Evolutionary conservation across 1,140 invertebrate genomes (phyloP).

Genomic region (Paracyclopina nana): DNA sequence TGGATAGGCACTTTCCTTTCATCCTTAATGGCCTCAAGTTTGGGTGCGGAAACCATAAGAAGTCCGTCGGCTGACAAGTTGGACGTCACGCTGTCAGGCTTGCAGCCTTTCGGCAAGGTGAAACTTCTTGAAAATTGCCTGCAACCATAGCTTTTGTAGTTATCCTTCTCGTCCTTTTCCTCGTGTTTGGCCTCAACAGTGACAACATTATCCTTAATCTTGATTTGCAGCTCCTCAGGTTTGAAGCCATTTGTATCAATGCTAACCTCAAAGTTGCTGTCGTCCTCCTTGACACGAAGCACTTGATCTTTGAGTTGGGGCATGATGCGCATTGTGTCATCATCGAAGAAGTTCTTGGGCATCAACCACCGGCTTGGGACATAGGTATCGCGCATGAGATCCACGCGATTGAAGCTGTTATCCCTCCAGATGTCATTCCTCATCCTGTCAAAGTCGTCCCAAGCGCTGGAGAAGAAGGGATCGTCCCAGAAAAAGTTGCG

Average conservation of each 20-base stretch:
- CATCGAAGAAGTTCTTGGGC: neutral
- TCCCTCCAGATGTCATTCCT: conserved; percentile 1
- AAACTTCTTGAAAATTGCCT: conserved; percentile 11
- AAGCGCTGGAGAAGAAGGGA: neutral
- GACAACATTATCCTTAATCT: conserved; percentile 4
- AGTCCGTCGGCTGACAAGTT: conserved; percentile 15
- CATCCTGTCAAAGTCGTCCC: conserved; percentile 9
- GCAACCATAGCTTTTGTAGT: neutral
- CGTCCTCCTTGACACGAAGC: conserved; percentile 4
- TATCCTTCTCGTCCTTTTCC: conserved; percentile 10
- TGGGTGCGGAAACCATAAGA: conserved; percentile 10
- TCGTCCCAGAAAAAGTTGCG: conserved; percentile 6
- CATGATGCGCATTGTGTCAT: too few species aligned
- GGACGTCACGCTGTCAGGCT: conserved; percentile 11
- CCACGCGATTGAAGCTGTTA: too few species aligned
- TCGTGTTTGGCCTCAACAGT: conserved; percentile 11
- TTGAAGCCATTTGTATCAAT: conserved; percentile 9
- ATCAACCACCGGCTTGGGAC: conserved; percentile 1
- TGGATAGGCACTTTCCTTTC: conserved; percentile 13
- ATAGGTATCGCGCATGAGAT: too few species aligned
- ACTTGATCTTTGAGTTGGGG: neutral
- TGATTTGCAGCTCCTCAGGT: conserved; percentile 14
- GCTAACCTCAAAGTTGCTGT: conserved; percentile 14
- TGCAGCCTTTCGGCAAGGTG: conserved; percentile 10
- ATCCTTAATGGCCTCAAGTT: neutral